Evolutionary conservation across 2,113 vertebrate genomes (phyloP).

Genomic region (Hemiscyllium ocellatum): DNA sequence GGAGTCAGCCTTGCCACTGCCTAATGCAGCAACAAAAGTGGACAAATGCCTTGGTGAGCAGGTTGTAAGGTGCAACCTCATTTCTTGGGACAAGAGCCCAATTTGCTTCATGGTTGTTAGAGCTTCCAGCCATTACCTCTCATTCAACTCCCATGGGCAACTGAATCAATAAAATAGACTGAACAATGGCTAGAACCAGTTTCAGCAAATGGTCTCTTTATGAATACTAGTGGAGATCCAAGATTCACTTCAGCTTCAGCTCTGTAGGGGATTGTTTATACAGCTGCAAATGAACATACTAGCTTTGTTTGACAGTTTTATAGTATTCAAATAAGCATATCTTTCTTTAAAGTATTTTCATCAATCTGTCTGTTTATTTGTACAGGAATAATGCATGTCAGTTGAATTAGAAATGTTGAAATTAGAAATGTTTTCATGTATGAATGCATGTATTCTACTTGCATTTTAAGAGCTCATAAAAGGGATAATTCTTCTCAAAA

Average conservation of each 20-base stretch:
- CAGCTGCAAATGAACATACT: neutral
- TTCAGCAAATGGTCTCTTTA: neutral
- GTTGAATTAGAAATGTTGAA: neutral
- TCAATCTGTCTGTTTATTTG: neutral
- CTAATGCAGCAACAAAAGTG: neutral
- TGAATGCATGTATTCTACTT: neutral
- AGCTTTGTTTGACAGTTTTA: neutral
- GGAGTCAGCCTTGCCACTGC: neutral
- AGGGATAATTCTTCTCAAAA: neutral
- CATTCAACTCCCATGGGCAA: neutral
- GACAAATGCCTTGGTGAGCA: neutral
- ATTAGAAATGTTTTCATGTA: neutral
- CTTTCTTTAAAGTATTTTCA: neutral
- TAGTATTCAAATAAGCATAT: neutral
- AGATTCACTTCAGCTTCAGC: neutral
- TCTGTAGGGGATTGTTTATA: neutral
- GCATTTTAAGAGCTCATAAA: neutral
- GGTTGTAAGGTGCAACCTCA: neutral
- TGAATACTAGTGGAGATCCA: neutral
- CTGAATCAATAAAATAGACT: neutral
- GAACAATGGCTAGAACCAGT: neutral
- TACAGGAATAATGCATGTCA: neutral
- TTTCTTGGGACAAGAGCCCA: neutral
- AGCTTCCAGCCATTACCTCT: neutral
- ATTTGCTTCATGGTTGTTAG: neutral